These are phyloP conservation scores for Muscicapa striata DNA, from an alignment of 2,797 vertebrate genomes.

Conservation along the genomic window DNA sequence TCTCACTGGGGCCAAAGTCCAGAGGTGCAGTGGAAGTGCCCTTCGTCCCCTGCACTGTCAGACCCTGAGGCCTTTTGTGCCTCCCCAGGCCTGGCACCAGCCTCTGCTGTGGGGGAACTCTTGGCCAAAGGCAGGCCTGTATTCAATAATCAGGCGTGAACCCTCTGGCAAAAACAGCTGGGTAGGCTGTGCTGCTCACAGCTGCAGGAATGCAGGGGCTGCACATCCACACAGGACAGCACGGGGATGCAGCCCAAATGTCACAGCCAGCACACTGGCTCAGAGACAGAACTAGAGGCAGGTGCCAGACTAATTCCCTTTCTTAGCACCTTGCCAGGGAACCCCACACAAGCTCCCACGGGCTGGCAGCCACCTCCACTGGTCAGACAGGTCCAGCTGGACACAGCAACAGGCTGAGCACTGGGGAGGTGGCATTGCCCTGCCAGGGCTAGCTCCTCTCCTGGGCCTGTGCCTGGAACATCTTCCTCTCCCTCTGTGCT, in stretches of 20 bases:
- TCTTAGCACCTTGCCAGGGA: not conserved
- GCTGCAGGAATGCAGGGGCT: not conserved
- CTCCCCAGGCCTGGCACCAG: not conserved
- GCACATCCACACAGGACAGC: not conserved
- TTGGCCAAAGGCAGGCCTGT: not conserved
- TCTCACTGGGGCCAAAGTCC: not conserved
- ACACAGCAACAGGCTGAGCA: not conserved
- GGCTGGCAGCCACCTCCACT: not conserved
- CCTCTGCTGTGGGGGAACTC: not conserved
- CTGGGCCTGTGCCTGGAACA: not conserved
- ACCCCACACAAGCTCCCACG: not conserved
- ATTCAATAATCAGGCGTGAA: not conserved
- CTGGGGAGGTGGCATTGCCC: not conserved
- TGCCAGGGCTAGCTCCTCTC: not conserved
- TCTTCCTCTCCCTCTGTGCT: not conserved
- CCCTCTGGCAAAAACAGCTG: not conserved
- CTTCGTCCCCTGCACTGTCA: not conserved
- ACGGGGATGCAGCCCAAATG: not conserved
- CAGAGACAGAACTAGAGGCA: not conserved
- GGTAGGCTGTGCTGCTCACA: not conserved
- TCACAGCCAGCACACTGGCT: not conserved
- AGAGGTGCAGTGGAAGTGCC: not conserved
- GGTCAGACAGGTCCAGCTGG: not conserved
- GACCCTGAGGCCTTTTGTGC: not conserved
- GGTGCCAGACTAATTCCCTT: slow-evolving; percentile 21